Conservation (phyloP, 2,888 invertebrate genomes). For the Lepidochitona cinerea region DNA sequence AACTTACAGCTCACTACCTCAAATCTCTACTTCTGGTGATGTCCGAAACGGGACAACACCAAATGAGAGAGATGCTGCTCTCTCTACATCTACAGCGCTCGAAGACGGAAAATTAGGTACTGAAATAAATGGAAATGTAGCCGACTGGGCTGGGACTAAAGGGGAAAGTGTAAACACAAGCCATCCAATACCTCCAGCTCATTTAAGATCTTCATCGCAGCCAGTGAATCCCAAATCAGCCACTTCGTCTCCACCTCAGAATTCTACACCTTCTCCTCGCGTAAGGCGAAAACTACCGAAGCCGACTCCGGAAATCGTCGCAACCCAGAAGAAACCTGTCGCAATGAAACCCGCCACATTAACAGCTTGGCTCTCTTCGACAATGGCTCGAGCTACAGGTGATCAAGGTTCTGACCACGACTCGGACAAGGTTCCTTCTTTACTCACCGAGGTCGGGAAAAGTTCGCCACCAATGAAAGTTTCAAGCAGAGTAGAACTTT, state of each 20-base stretch:
- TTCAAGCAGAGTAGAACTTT: background rate
- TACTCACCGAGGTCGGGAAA: background rate
- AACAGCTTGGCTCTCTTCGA: background rate
- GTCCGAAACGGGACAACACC: background rate
- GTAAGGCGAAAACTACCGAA: constrained; percentile 56
- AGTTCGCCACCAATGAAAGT: background rate
- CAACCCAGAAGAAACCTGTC: constrained; percentile 30
- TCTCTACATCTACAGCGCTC: background rate
- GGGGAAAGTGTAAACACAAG: background rate
- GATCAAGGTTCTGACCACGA: background rate
- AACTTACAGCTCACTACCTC: background rate
- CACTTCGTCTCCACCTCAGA: constrained; percentile 24
- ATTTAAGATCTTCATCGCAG: background rate
- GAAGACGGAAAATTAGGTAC: background rate
- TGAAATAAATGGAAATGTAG: constrained; percentile 1
- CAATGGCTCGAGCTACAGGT: background rate
- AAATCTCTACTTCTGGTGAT: background rate
- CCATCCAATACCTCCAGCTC: background rate
- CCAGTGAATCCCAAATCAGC: background rate
- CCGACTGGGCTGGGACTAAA: background rate
- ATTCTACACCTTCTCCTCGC: constrained; percentile 38
- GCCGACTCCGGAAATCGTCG: constrained; percentile 48
- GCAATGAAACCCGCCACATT: constrained; percentile 1
- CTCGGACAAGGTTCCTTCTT: background rate
- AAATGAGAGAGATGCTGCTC: background rate